Evolutionary conservation across 2,888 invertebrate species (phyloP), one percentile per base, ranked within the genome.

Genomic region (Cerceris ruficornis): DNA sequence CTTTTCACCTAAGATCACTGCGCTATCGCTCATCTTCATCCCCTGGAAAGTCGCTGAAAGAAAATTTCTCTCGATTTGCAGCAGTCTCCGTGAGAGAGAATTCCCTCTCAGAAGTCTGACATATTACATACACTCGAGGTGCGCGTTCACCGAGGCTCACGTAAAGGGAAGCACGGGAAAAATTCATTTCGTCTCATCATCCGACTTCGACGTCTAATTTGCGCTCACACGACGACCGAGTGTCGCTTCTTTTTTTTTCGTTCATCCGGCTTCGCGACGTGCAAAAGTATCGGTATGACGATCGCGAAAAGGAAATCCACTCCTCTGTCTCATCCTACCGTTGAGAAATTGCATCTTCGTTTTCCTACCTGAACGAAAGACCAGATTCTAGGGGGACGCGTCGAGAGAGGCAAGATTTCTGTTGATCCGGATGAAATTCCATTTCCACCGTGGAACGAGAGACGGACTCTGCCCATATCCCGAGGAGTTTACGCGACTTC

Each of bases 151-250:
- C 46, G 14, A 5, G 9, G 0, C 2, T 52, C 1, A 52, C n/a
- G 28, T 13, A n/a, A n/a, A n/a, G 8, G 14, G 13, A 52, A 14
- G 2, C n/a, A 2, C 13, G 5, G 4, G 11, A 8, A 59, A 72
- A 68, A 75, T 70, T 69, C 77, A 42, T 71, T 77, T 76, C 62
- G 41, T 17, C 42, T 17, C 28, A n/a, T 64, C 69, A 59, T n/a
- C 49, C 62, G 69, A 71, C 15, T 66, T 74, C 62, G 59, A 80
- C 54, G 62, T 69, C 39, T 66, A 80, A 81, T 77, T 81, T 80
- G 69, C 57, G 49, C 62, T n/a, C 52, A 2, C 13, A 17, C 58
- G 42, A 42, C 57, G 69, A 68, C 54, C 54, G 69, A 60, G 64
- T 8, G n/a, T 58, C 39, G 28, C 28, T 28, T 28, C 4, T 28